Evolutionary conservation across 53 echinoderm and acorn worm genomes (phyloP).

Genomic region (Stichopus horrens): DNA sequence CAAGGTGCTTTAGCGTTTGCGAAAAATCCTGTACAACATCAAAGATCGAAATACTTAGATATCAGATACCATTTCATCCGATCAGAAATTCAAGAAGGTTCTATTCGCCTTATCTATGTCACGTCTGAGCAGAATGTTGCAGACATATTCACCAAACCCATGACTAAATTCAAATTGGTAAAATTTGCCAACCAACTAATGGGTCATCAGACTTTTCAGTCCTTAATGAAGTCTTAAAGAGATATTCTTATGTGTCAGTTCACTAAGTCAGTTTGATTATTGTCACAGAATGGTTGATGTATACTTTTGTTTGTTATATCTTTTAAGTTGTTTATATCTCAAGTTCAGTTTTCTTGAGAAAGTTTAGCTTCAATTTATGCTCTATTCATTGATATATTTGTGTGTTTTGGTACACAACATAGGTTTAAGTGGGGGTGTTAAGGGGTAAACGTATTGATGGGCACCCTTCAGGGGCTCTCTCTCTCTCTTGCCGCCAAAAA

Average conservation of each 20-base stretch:
- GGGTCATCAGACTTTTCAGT: not conserved
- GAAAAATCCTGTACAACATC: slow-evolving; percentile 52
- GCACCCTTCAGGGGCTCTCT: too few relatives aligned
- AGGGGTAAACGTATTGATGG: too few relatives aligned
- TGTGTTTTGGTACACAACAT: too few relatives aligned
- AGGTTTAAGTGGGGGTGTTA: too few relatives aligned
- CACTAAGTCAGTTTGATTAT: too few relatives aligned
- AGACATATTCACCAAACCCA: slow-evolving; percentile 24
- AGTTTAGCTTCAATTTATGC: not conserved
- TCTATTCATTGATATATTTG: too few relatives aligned
- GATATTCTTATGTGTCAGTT: too few relatives aligned
- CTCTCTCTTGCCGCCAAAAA: too few relatives aligned
- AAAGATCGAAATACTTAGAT: slow-evolving; percentile 53
- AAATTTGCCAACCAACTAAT: slow-evolving; percentile 19
- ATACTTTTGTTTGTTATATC: too few relatives aligned
- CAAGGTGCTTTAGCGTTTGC: slow-evolving; percentile 54
- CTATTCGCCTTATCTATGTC: not conserved
- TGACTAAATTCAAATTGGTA: not conserved
- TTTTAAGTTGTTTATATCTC: too few relatives aligned
- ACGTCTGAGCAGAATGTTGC: not conserved
- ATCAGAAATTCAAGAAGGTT: not conserved
- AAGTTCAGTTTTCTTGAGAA: not conserved
- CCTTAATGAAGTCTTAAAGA: too few relatives aligned
- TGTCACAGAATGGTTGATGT: too few relatives aligned
- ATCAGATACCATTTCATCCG: slow-evolving; percentile 47